Evolutionary conservation across 1,140 invertebrate species (phyloP), one percentile per base, ranked within the genome.

Genomic region (Bombus terrestris): DNA sequence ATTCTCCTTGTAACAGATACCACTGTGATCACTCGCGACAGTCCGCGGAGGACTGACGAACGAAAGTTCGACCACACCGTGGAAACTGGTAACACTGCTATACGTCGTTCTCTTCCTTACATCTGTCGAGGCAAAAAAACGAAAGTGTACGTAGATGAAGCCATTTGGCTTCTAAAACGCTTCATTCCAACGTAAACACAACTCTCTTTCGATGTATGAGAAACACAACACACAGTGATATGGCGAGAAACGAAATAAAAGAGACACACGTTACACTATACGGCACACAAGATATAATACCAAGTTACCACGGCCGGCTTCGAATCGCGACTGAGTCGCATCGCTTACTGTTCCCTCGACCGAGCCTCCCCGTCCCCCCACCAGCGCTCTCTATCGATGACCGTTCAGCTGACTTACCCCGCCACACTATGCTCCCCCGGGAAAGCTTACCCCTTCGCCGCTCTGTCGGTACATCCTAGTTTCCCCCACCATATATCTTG

Each of bases 261-360:
- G 12, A 15, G 43, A 18, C 62, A 80, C 72, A 76, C 3, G 47
- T 66, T 53, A 74, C n/a, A 69, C 37, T 13, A 72, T 71, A 62
- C 83, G 62, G 35, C 18, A 66, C 62, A 28, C 39, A 3, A 28
- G 18, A 71, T 22, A 28, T 5, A 1, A 76, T 47, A 64, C n/a
- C 15, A 4, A 64, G 68, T 88, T 88, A 57, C 91, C 91, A 80
- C 86, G 85, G 62, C 90, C 93, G 90, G 89, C 89, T 91, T 90
- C 90, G 76, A 93, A 87, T 93, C 89, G 89, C 89, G 86, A 92
- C 92, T 93, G 90, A 86, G 79, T 68, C 85, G 43, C 81, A 86
- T 73, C 76, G 84, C 83, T 66, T 71, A 80, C 78, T 76, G 86
- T 74, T 76, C 85, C 86, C 69, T 83, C 79, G 77, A 81, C 62